Evolutionary conservation across 2,888 invertebrate genomes (phyloP), one percentile per base, ranked within the genome.

Genomic region (Ochropacha duplaris): DNA sequence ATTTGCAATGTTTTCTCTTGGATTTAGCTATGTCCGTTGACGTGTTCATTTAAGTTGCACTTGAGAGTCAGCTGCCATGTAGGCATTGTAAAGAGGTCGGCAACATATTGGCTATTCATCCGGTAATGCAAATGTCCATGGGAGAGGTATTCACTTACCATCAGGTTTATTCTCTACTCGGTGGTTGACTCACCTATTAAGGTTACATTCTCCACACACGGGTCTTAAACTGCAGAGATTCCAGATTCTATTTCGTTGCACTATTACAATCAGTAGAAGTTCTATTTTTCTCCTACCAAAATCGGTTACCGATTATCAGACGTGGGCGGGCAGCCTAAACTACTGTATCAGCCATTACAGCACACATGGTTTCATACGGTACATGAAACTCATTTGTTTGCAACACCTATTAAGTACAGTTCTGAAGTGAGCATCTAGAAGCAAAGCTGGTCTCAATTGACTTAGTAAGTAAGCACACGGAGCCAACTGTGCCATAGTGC

Each of bases 1-100:
- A 83, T 83, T 77, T 78, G 73, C 72, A 71, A 78, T 75, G 76
- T 83, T 79, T 78, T 72, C 72, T 71, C 78, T 74, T 70, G 69
- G 68, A 70, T 75, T 77, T 68, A 65, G 71, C 71, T 71, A 72
- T 73, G 67, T 68, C 69, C 65, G 65, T 76, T 72, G 69, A 62
- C 66, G 62, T 57, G 57, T 68, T 56, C 57, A 44, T 44, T 52
- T 52, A 52, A 19, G 31, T 12, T 16, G n/a, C n/a, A 26, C 5
- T 31, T 12, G 2, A 6, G 12, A 31, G 19, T 19, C 19, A 11
- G 22, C 14, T 5, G 9, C 11, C 16, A 28, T 26, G 16, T 51
- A 28, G 24, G n/a, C n/a, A n/a, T n/a, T n/a, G n/a, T n/a, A n/a
- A n/a, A n/a, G n/a, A n/a, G n/a, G n/a, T n/a, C n/a, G n/a, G n/a